Evolutionary conservation across 2,888 invertebrate species (phyloP).

Genomic region (Melinaea marsaeus): DNA sequence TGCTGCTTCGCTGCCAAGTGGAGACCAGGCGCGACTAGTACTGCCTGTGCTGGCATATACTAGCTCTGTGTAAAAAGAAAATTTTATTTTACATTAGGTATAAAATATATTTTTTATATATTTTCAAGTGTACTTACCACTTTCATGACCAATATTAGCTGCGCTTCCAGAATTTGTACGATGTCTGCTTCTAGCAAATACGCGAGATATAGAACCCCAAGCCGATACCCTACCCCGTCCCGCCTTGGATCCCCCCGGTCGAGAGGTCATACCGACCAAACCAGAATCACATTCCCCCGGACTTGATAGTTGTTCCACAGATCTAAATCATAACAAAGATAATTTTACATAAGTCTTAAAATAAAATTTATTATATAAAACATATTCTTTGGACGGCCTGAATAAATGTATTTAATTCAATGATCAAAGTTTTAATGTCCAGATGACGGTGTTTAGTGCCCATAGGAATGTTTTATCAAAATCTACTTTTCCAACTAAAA

Average conservation of each 20-base stretch:
- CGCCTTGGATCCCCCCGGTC: conserved; percentile 61
- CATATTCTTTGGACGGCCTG: no score
- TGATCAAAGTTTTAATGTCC: not conserved
- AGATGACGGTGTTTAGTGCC: not conserved
- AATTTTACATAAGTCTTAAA: no score
- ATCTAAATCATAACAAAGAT: conserved; percentile 61
- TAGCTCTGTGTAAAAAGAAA: conserved; percentile 52
- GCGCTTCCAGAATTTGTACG: conserved; percentile 85
- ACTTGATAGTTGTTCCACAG: conserved; percentile 90
- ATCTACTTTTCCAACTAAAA: not conserved
- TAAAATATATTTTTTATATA: not conserved
- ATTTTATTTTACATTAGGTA: no score
- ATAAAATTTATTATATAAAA: no score
- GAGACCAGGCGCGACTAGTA: conserved; percentile 80
- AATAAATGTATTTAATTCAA: not conserved
- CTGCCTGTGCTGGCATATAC: conserved; percentile 68
- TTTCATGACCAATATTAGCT: conserved; percentile 81
- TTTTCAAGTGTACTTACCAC: conserved; percentile 61
- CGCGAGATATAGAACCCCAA: conserved; percentile 94
- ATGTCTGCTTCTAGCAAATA: conserved; percentile 91
- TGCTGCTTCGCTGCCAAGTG: conserved; percentile 87
- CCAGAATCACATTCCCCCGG: conserved; percentile 85
- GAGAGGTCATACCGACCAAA: conserved; percentile 67
- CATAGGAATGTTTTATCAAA: not conserved
- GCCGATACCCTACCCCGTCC: conserved; percentile 84